Percentiles rank a stretch among this genome's conserved stretches.
phyloP scores from a whole-genome alignment of 2,888 invertebrate species.

The Cerastis rubricosa region DNA sequence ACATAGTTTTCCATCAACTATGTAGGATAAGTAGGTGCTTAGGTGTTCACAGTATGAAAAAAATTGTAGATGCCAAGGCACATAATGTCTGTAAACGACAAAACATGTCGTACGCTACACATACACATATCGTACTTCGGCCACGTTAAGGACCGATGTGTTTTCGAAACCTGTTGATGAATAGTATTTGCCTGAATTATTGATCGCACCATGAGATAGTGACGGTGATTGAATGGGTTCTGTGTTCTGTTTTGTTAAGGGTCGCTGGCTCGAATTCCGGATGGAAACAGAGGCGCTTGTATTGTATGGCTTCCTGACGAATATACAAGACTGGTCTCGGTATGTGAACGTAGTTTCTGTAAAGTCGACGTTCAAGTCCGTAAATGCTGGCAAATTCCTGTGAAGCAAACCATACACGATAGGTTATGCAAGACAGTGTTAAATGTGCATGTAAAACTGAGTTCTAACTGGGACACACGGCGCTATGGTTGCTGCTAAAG shows the following conservation, averaged over 20 bases:
- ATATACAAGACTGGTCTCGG: neutral
- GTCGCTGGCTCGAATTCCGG: slow-evolving; percentile 4
- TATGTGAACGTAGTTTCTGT: neutral
- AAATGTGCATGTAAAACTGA: neutral
- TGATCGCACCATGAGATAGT: slow-evolving; percentile 20
- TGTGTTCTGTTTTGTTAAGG: neutral
- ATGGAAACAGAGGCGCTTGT: slow-evolving; percentile 1
- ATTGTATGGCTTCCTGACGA: neutral
- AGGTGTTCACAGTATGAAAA: neutral
- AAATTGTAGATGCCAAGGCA: neutral
- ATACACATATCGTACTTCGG: neutral
- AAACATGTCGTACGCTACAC: neutral
- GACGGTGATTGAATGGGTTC: slow-evolving; percentile 25
- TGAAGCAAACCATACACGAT: neutral
- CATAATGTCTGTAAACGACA: neutral
- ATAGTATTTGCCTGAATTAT: slow-evolving; percentile 16
- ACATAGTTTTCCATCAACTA: neutral
- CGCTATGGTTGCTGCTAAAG: neutral
- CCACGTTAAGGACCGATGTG: neutral
- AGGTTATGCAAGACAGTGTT: neutral
- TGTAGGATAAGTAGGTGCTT: neutral
- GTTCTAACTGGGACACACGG: neutral
- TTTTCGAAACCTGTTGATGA: slow-evolving; percentile 20
- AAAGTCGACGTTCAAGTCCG: neutral
- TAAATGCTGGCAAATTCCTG: neutral